Percentiles rank a stretch among this genome's conserved stretches.
Evolutionary conservation across 1,140 invertebrate genomes (phyloP).

Genomic region (Rhyzopertha dominica): DNA sequence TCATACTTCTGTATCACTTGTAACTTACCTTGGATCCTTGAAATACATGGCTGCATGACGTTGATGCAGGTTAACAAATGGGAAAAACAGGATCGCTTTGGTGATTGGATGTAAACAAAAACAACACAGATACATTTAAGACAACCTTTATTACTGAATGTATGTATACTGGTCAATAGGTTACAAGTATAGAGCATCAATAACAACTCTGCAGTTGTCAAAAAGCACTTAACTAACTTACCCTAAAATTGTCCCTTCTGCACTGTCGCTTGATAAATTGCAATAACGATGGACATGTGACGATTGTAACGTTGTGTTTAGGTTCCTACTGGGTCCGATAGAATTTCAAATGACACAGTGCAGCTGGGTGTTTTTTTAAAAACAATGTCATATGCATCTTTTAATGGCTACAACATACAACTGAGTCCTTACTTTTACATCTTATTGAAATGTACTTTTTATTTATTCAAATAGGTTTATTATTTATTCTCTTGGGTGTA

Average conservation of each 20-base stretch:
- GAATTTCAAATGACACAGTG: too few relatives aligned
- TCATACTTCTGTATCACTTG: too few relatives aligned
- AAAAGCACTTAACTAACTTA: conserved; percentile 46
- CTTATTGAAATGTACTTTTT: conserved; percentile 40
- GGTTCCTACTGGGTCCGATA: too few relatives aligned
- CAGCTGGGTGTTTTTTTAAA: conserved; percentile 33
- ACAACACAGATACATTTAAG: conserved; percentile 48
- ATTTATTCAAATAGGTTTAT: conserved; percentile 9
- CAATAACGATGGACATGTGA: too few relatives aligned
- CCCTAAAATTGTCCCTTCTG: conserved; percentile 39
- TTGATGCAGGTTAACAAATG: too few relatives aligned
- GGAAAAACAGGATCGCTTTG: too few relatives aligned
- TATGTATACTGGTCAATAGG: conserved; percentile 48
- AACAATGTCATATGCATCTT: conserved; percentile 33
- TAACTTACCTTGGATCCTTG: too few relatives aligned
- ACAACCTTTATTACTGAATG: conserved; percentile 49
- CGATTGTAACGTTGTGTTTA: too few relatives aligned
- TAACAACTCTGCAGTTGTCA: conserved; percentile 42
- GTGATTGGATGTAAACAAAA: too few relatives aligned
- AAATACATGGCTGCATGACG: too few relatives aligned
- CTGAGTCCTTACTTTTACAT: conserved; percentile 36
- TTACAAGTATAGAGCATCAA: conserved; percentile 46
- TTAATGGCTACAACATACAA: conserved; percentile 41
- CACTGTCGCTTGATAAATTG: too few relatives aligned
- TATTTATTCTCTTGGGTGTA: conserved; percentile 7